Conservation (phyloP, 2,113 vertebrate species). For the Sclerurus mexicanus region DNA sequence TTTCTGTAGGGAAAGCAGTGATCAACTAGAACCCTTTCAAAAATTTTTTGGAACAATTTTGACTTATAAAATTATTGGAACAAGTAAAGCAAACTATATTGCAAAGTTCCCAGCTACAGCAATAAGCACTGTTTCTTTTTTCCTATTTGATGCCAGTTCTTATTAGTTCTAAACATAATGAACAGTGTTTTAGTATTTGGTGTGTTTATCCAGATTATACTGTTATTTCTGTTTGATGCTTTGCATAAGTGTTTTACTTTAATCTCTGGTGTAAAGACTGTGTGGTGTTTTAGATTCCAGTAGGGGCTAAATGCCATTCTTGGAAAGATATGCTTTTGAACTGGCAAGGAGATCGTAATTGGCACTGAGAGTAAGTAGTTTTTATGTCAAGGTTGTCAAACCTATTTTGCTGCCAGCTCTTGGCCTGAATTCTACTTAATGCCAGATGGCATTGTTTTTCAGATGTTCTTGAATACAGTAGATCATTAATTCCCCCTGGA, state of each 20-base stretch:
- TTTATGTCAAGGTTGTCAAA: conserved; percentile 59
- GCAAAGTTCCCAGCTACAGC: not conserved
- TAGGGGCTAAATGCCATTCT: conserved; percentile 4
- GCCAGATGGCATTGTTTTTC: conserved; percentile 65
- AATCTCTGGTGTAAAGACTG: not conserved
- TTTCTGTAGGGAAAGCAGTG: not conserved
- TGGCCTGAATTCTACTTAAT: conserved; percentile 53
- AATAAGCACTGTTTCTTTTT: not conserved
- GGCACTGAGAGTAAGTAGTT: conserved; percentile 32
- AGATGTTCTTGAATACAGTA: conserved; percentile 42
- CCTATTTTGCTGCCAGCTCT: conserved; percentile 27
- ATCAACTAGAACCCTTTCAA: not conserved
- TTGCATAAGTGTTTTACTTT: not conserved
- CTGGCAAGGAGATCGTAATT: conserved; percentile 18
- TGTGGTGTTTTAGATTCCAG: not conserved
- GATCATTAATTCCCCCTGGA: conserved; percentile 22
- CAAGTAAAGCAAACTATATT: not conserved
- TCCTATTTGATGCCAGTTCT: not conserved
- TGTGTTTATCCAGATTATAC: not conserved
- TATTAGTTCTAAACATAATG: not conserved
- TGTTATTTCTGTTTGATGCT: not conserved
- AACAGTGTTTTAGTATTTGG: not conserved
- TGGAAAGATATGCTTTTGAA: conserved; percentile 49
- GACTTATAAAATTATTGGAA: not conserved
- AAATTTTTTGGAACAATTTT: not conserved